Conservation (phyloP, 2,113 vertebrate species). For the Amia ocellicauda region DNA sequence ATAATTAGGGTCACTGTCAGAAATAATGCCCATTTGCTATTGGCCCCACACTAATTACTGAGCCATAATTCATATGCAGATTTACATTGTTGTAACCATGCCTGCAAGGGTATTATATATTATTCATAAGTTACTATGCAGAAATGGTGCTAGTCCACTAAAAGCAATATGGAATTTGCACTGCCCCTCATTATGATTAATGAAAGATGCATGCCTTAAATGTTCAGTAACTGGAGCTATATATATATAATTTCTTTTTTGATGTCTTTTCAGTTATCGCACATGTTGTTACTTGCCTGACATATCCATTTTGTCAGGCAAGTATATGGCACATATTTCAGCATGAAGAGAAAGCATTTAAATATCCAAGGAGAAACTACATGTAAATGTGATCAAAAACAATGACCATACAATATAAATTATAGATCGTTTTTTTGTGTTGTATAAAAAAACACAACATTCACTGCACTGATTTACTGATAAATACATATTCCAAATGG, state of each 20-base stretch:
- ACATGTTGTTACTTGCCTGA: too few species aligned
- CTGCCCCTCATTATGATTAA: conserved; percentile 9
- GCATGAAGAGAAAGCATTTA: too few species aligned
- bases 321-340: too few species aligned
- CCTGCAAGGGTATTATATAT: background rate
- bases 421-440: too few species aligned
- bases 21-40: background rate
- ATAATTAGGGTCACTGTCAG: background rate
- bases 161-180: background rate
- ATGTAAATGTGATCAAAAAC: too few species aligned
- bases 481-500: too few species aligned
- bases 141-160: background rate
- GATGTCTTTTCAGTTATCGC: conserved; percentile 6
- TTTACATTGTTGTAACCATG: background rate
- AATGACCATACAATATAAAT: too few species aligned
- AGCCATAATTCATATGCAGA: background rate
- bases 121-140: conserved; percentile 7
- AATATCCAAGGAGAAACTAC: too few species aligned
- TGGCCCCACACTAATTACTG: background rate
- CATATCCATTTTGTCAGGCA: too few species aligned
- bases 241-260: background rate
- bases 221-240: background rate
- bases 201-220: background rate
- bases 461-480: too few species aligned
- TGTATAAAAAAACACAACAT: too few species aligned